These are phyloP conservation scores for Eledona agricola DNA, from an alignment of 2,888 invertebrate species.

Conservation along the genomic window DNA sequence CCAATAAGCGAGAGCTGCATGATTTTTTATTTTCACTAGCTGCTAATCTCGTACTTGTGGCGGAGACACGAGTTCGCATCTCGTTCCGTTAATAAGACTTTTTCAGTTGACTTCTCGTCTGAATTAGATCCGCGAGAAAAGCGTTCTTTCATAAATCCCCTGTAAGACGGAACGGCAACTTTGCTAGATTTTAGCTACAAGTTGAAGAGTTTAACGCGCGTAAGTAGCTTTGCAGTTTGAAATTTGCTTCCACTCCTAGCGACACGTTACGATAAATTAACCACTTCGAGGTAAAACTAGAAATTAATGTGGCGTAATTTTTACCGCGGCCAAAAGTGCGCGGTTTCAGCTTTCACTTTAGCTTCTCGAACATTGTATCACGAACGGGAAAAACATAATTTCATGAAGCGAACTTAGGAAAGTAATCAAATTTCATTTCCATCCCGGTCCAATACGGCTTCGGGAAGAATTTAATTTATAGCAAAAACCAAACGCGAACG, in stretches of 20 bases:
- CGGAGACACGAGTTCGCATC: too few species aligned
- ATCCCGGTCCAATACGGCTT: constrained; percentile 9
- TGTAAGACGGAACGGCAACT: constrained; percentile 6
- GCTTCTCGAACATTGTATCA: too few species aligned
- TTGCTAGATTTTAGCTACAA: constrained; percentile 3
- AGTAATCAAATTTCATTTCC: constrained; percentile 17
- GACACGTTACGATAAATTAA: constrained; percentile 6
- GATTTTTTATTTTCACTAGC: too few species aligned
- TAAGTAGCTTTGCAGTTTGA: constrained; percentile 16
- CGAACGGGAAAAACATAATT: constrained; percentile 16
- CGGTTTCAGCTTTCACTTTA: too few species aligned
- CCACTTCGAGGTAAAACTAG: too few species aligned
- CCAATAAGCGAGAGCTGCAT: too few species aligned
- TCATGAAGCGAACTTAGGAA: constrained; percentile 13
- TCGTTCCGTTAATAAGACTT: too few species aligned
- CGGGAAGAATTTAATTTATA: constrained; percentile 21
- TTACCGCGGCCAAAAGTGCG: too few species aligned
- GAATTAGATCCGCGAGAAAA: too few species aligned
- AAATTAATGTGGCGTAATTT: too few species aligned
- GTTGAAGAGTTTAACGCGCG: constrained; percentile 1
- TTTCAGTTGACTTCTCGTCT: too few species aligned
- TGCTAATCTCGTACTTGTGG: too few species aligned
- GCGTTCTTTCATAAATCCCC: constrained; percentile 11
- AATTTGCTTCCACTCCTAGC: constrained; percentile 5
- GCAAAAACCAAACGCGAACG: constrained; percentile 11